Evolutionary conservation across 2,888 invertebrate species (phyloP).

Genomic region (Epirrhoe alternata): DNA sequence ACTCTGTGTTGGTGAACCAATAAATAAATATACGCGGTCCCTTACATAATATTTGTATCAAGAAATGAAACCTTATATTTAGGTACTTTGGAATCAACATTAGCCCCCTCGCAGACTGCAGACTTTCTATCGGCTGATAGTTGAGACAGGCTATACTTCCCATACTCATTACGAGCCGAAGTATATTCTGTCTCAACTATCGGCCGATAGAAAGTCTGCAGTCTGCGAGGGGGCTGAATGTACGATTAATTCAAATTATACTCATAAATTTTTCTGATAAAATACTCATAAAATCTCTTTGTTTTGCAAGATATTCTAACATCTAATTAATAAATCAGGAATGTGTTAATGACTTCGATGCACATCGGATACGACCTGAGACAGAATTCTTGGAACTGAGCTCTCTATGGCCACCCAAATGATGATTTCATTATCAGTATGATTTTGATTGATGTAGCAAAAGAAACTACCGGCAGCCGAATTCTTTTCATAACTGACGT

Average conservation of each 20-base stretch:
- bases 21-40: too few relatives aligned
- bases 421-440: constrained; percentile 85
- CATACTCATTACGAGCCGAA: too few relatives aligned
- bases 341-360: constrained; percentile 79
- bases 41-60: too few relatives aligned
- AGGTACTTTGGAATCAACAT: too few relatives aligned
- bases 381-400: constrained; percentile 73
- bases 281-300: constrained; percentile 8
- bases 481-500: constrained; percentile 79
- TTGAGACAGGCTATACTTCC: too few relatives aligned
- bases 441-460: constrained; percentile 84
- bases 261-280: background rate
- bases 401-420: constrained; percentile 85
- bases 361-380: constrained; percentile 60
- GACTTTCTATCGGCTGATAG: too few relatives aligned
- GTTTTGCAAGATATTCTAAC: constrained; percentile 51
- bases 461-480: constrained; percentile 77
- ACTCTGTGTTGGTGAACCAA: too few relatives aligned
- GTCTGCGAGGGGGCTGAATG: too few relatives aligned
- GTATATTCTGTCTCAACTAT: too few relatives aligned
- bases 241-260: background rate
- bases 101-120: too few relatives aligned
- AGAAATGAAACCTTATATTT: too few relatives aligned
- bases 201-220: too few relatives aligned
- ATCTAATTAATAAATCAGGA: constrained; percentile 83